Evolutionary conservation across 2,888 invertebrate species (phyloP).

Genomic region (Callyntrura guangdongensis): DNA sequence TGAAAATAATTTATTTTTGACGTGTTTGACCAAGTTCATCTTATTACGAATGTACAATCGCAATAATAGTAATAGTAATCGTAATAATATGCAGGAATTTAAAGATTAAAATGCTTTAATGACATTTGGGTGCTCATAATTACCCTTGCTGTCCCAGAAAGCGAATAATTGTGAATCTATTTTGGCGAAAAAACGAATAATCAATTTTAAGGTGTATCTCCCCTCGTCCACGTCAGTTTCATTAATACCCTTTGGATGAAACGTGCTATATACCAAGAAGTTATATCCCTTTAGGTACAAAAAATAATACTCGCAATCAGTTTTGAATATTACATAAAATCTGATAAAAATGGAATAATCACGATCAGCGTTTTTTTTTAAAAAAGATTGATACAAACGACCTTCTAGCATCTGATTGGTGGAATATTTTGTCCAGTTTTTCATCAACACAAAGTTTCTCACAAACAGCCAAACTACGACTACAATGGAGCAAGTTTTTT

Average conservation of each 20-base stretch:
- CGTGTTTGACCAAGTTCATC: neutral
- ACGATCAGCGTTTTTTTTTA: too few species aligned
- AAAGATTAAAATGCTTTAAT: neutral
- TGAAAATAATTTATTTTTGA: slow-evolving; percentile 32
- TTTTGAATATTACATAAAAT: too few species aligned
- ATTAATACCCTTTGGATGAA: too few species aligned
- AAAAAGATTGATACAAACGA: neutral
- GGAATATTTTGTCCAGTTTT: slow-evolving; percentile 13
- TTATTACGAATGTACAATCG: too few species aligned
- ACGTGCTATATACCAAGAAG: too few species aligned
- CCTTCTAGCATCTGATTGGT: neutral
- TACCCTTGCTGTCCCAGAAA: neutral
- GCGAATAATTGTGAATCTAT: slow-evolving; percentile 9
- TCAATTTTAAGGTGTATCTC: too few species aligned
- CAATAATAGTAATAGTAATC: neutral
- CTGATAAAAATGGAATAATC: too few species aligned
- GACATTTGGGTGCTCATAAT: slow-evolving; percentile 14
- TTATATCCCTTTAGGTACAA: too few species aligned
- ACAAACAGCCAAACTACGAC: neutral
- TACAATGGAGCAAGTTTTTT: slow-evolving; percentile 14
- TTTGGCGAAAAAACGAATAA: slow-evolving; percentile 8
- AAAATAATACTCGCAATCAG: too few species aligned
- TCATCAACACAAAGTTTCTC: neutral
- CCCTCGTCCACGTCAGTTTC: too few species aligned
- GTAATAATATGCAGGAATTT: neutral